Evolutionary conservation across 1,140 invertebrate species (phyloP), one percentile per base, ranked within the genome.

Genomic region (Caenorhabditis briggsae): DNA sequence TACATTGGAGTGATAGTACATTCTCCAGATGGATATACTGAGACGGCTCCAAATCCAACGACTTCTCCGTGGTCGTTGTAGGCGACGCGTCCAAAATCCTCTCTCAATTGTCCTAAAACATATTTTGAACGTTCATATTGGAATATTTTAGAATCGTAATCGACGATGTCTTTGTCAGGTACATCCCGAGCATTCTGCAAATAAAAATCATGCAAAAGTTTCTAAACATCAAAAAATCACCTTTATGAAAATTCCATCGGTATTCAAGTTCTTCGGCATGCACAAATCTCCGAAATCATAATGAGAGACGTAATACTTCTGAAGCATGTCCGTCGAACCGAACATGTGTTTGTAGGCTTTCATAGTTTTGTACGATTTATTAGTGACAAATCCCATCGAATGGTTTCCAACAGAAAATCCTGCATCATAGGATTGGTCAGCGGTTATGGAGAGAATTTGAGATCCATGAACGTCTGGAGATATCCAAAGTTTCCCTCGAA

Each of bases 401-500:
- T 70, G 11, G 43, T 70, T 70, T 46, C 64, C 64, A 70, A 70
- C 41, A 7, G 64, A 70, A n/a, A 70, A 70, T 43, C 64, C 64
- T 16, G 43, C 64, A 43, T 70, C 64, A 46, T 70, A 46, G 2
- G 64, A 70, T 46, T 70, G 64, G 9, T 18, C 16, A 16, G 33
- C 16, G 0, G 16, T 70, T 2, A 70, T 46, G 5, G 43, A 33
- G 3, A 25, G 9, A 64, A 70, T 50, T 56, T 85, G 7, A 25
- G 5, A 6, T 70, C 70, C 84, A 20, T 11, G 58, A 70, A 70
- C 70, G 48, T 85, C 84, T 74, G 61, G 61, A 74, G 84, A 85
- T 74, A 85, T 85, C 84, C 95, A 95, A 90, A 94, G 95, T 83
- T 95, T 70, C 6, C 64, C 64, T 70, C 64, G 43, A 16, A 70